These are phyloP conservation scores for Tenthredo notha DNA, from an alignment of 2,888 invertebrate species.

Conservation along the genomic window DNA sequence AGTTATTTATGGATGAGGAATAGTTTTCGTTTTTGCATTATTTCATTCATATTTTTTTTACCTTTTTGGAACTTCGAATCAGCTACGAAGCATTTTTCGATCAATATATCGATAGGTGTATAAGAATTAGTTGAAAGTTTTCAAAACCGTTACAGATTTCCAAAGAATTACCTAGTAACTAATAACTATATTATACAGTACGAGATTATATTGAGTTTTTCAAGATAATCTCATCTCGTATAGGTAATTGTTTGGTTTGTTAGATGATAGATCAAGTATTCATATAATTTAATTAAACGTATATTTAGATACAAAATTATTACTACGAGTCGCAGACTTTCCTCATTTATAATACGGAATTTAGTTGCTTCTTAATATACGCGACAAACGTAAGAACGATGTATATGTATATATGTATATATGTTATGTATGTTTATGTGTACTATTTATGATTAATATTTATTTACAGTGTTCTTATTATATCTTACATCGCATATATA, in stretches of 20 bases:
- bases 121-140: background rate
- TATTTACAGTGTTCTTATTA: slow-evolving; percentile 39
- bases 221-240: slow-evolving; percentile 9
- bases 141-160: slow-evolving; percentile 18
- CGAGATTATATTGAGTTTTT: slow-evolving; percentile 2
- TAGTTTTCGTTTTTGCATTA: background rate
- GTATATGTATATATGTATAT: background rate
- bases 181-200: background rate
- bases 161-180: background rate
- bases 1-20: background rate
- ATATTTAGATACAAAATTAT: slow-evolving; percentile 50
- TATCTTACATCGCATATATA: slow-evolving; percentile 41
- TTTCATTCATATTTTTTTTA: background rate
- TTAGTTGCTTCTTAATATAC: slow-evolving; percentile 20
- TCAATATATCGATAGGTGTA: background rate
- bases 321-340: slow-evolving; percentile 27
- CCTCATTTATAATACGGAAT: slow-evolving; percentile 19
- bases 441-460: slow-evolving; percentile 19
- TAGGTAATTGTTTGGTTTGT: slow-evolving; percentile 21
- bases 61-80: background rate
- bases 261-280: background rate
- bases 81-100: background rate
- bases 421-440: background rate
- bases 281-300: slow-evolving; percentile 31
- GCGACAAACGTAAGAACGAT: slow-evolving; percentile 44